Evolutionary conservation across 2,113 vertebrate species (phyloP).

Genomic region (Brienomyrus longianalis): DNA sequence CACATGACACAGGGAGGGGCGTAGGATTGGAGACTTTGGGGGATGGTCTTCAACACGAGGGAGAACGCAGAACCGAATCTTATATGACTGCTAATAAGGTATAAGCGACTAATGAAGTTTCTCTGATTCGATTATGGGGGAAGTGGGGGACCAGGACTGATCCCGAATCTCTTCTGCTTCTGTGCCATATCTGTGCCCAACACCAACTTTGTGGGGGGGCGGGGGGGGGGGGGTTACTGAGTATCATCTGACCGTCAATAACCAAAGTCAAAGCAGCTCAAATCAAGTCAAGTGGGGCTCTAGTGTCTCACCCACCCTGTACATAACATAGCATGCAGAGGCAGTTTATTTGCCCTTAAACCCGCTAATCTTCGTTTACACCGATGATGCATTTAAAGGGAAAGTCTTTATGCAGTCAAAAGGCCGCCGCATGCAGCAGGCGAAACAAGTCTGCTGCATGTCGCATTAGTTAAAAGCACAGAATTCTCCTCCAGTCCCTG

Average conservation of each 20-base stretch:
- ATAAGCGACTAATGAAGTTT: neutral
- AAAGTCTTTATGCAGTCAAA: neutral
- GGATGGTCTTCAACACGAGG: neutral
- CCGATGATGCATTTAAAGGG: neutral
- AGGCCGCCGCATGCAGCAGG: neutral
- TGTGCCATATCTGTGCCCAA: neutral
- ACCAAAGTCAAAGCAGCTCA: neutral
- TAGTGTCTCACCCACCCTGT: neutral
- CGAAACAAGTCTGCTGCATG: neutral
- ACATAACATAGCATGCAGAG: neutral
- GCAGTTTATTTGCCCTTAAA: neutral
- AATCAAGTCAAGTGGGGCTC: neutral
- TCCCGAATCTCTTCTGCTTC: neutral
- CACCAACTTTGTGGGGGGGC: neutral
- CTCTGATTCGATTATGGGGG: neutral
- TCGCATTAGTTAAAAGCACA: neutral
- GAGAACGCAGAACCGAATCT: neutral
- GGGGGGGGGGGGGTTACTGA: neutral
- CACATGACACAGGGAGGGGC: neutral
- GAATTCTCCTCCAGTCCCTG: neutral
- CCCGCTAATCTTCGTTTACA: neutral
- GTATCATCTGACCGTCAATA: neutral
- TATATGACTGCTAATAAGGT: neutral
- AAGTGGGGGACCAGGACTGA: neutral
- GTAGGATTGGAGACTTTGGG: neutral